Conservation (phyloP, 2,113 vertebrate genomes). For the Typhlomys cinereus region DNA sequence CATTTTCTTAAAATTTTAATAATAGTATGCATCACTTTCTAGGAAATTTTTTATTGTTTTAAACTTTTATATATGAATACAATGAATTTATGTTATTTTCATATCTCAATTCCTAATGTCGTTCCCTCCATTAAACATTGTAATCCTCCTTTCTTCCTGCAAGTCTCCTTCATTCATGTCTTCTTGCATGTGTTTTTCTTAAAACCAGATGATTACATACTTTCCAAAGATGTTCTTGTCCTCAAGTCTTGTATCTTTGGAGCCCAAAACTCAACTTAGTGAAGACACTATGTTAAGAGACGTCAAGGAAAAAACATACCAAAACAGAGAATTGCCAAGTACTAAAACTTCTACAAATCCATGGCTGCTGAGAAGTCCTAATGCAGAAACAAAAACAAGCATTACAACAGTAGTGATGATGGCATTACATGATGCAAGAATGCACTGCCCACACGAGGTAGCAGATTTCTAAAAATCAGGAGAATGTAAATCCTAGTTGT, state of each 20-base stretch:
- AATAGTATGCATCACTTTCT: not conserved
- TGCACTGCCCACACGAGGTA: fast-evolving
- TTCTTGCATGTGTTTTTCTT: not conserved
- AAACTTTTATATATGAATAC: too few species aligned
- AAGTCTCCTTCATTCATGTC: too few species aligned
- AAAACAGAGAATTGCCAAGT: not conserved
- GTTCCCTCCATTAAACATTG: too few species aligned
- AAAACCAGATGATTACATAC: not conserved
- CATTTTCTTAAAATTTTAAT: not conserved
- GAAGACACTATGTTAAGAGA: not conserved
- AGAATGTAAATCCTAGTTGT: not conserved
- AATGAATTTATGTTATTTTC: too few species aligned
- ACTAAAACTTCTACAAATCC: not conserved
- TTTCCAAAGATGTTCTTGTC: not conserved
- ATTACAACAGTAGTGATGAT: not conserved
- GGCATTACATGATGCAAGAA: too few species aligned
- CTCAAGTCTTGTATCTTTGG: not conserved
- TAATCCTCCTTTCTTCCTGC: too few species aligned
- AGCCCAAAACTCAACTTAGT: not conserved
- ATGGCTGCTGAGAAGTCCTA: not conserved
- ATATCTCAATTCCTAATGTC: too few species aligned
- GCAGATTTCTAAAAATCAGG: not conserved
- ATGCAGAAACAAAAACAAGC: not conserved
- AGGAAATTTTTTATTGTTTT: too few species aligned
- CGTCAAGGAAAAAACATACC: fast-evolving